These are phyloP conservation scores for Chanos chanos DNA, from an alignment of 2,797 vertebrate species.

Conservation along the genomic window DNA sequence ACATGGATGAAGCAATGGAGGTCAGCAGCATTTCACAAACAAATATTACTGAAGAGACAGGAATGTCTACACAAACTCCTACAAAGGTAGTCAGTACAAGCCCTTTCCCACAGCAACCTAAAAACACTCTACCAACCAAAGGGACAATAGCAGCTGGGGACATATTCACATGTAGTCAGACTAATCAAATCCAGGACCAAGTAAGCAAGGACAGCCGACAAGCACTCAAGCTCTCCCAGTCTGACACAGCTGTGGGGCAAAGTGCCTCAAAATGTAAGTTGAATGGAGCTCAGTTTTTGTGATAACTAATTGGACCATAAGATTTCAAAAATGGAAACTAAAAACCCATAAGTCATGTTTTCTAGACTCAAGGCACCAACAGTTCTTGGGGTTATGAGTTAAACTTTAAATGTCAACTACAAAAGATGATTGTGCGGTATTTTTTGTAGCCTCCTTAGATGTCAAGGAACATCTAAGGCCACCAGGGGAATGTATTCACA, in stretches of 20 bases:
- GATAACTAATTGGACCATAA: too few relatives aligned
- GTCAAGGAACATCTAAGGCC: conserved; percentile 64
- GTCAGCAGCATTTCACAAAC: background rate
- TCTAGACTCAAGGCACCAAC: too few relatives aligned
- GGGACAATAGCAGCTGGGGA: background rate
- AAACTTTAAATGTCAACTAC: too few relatives aligned
- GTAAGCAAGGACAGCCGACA: conserved; percentile 29
- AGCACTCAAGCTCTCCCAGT: conserved; percentile 48
- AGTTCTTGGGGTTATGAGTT: too few relatives aligned
- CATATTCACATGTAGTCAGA: conserved; percentile 11
- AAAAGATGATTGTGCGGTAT: too few relatives aligned
- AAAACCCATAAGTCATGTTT: too few relatives aligned
- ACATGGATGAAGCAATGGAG: conserved; percentile 18
- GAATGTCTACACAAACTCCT: conserved; percentile 16
- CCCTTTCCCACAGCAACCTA: background rate
- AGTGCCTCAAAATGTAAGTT: conserved; percentile 66
- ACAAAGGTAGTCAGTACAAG: background rate
- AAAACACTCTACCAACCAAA: background rate
- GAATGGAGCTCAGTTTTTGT: too few relatives aligned
- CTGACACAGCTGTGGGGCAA: conserved; percentile 47
- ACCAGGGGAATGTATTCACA: conserved; percentile 52
- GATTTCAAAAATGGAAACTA: too few relatives aligned
- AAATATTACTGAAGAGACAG: conserved; percentile 26
- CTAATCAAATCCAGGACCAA: conserved; percentile 39
- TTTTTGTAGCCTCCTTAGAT: conserved; percentile 54